Evolutionary conservation across 2,113 vertebrate genomes (phyloP).

Genomic region (Lampris incognitus): DNA sequence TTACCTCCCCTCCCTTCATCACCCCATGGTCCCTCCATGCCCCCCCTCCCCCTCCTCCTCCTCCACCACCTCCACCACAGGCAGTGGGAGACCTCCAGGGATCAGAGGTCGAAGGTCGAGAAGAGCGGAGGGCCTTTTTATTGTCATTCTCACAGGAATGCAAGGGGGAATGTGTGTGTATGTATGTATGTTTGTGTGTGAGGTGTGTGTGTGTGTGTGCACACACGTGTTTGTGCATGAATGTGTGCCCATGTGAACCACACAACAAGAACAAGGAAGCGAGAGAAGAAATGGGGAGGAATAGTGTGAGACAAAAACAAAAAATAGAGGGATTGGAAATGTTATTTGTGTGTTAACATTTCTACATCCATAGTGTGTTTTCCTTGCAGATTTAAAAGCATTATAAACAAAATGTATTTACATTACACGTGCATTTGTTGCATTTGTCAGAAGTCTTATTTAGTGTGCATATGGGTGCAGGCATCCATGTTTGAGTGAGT

Average conservation of each 20-base stretch:
- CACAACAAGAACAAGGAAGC: not conserved
- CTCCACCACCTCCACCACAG: slow-evolving; percentile 82
- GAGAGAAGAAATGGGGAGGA: not conserved
- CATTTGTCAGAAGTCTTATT: slow-evolving; percentile 6
- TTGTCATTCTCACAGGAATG: slow-evolving; percentile 74
- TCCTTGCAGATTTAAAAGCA: not conserved
- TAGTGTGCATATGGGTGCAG: slow-evolving; percentile 10
- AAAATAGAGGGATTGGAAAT: not conserved
- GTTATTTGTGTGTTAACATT: not conserved
- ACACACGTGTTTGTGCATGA: not conserved
- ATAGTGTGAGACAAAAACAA: not conserved
- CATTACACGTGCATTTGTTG: slow-evolving; percentile 3
- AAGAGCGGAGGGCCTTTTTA: slow-evolving; percentile 85
- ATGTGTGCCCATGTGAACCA: not conserved
- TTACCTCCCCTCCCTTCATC: slow-evolving; percentile 67
- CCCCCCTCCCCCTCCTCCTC: slow-evolving; percentile 7
- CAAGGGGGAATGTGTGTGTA: slow-evolving; percentile 59
- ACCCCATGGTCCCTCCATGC: slow-evolving; percentile 65
- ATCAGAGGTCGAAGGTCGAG: slow-evolving; percentile 90
- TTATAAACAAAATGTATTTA: slow-evolving; percentile 4
- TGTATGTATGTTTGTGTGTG: not conserved
- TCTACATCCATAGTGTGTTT: not conserved
- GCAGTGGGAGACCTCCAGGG: slow-evolving; percentile 81
- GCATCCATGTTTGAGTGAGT: slow-evolving; percentile 42
- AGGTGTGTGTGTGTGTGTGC: not conserved